These are phyloP conservation scores for Lasioglossum zephyrum DNA, from an alignment of 2,888 invertebrate species.

Conservation along the genomic window DNA sequence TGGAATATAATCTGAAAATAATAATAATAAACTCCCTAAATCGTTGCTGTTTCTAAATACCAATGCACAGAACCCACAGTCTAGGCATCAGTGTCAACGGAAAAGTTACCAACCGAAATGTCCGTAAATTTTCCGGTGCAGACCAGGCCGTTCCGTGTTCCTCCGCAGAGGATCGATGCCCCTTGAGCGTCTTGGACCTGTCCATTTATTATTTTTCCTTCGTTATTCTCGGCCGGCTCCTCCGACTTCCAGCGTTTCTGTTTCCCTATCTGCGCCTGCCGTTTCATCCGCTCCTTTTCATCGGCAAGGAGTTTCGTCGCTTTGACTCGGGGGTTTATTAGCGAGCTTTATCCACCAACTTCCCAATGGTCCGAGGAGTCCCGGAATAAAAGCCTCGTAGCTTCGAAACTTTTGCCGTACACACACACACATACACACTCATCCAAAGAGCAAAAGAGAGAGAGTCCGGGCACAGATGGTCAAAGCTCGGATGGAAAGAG, in stretches of 20 bases:
- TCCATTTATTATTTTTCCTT: slow-evolving; percentile 32
- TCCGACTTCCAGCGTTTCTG: slow-evolving; percentile 2
- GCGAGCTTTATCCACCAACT: slow-evolving; percentile 74
- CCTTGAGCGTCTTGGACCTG: not conserved
- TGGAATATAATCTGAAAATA: too few species aligned
- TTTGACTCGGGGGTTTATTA: slow-evolving; percentile 75
- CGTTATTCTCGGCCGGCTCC: slow-evolving; percentile 20
- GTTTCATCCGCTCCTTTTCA: slow-evolving; percentile 51
- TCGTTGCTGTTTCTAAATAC: not conserved
- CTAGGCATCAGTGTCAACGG: not conserved
- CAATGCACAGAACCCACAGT: not conserved
- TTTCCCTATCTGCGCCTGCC: not conserved
- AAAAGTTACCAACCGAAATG: not conserved
- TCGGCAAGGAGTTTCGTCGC: slow-evolving; percentile 63
- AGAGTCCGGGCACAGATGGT: slow-evolving; percentile 54
- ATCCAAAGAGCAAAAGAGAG: not conserved
- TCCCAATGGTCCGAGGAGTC: slow-evolving; percentile 69
- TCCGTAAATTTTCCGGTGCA: not conserved
- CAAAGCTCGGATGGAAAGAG: slow-evolving; percentile 47
- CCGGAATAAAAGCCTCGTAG: slow-evolving; percentile 70
- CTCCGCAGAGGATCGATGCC: not conserved
- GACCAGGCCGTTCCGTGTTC: not conserved
- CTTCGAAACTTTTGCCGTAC: slow-evolving; percentile 70
- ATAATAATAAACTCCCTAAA: too few species aligned
- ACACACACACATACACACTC: slow-evolving; percentile 22